phyloP scores from a whole-genome alignment of 2,888 invertebrate genomes.

The Tenthredo scrophulariae region DNA sequence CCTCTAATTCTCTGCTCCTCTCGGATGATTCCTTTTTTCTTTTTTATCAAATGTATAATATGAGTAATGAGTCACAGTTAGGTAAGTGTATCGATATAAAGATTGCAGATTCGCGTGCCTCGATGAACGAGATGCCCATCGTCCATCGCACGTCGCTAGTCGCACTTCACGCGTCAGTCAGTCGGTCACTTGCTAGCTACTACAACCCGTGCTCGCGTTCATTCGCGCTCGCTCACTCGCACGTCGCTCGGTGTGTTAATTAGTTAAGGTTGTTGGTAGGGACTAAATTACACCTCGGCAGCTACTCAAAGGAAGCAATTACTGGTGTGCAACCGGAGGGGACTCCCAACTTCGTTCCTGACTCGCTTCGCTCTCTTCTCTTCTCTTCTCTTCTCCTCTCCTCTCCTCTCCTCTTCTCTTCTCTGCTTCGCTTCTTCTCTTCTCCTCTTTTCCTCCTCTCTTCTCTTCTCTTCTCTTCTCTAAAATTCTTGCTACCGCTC shows the following conservation, averaged over 20 bases:
- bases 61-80: background rate
- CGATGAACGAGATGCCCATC: conserved; percentile 55
- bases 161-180: conserved; percentile 66
- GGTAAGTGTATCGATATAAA: conserved; percentile 47
- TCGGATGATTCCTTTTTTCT: background rate
- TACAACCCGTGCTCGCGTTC: conserved; percentile 23
- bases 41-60: background rate
- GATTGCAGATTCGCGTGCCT: conserved; percentile 55
- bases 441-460: conserved; percentile 38
- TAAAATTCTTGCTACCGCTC: conserved; percentile 2
- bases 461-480: conserved; percentile 47
- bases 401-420: conserved; percentile 45
- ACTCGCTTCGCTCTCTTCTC: conserved; percentile 54
- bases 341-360: conserved; percentile 61
- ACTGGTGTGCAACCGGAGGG: conserved; percentile 76
- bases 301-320: conserved; percentile 80
- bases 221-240: conserved; percentile 60
- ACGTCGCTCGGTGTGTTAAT: conserved; percentile 78
- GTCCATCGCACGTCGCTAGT: conserved; percentile 65
- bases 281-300: conserved; percentile 79
- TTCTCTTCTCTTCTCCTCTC: conserved; percentile 35
- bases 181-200: conserved; percentile 37
- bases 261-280: conserved; percentile 79
- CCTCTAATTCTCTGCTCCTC: background rate
- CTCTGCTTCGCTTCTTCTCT: conserved; percentile 38